These are phyloP conservation scores for Brachylomia viminalis DNA, from an alignment of 2,888 invertebrate genomes.

Conservation along the genomic window DNA sequence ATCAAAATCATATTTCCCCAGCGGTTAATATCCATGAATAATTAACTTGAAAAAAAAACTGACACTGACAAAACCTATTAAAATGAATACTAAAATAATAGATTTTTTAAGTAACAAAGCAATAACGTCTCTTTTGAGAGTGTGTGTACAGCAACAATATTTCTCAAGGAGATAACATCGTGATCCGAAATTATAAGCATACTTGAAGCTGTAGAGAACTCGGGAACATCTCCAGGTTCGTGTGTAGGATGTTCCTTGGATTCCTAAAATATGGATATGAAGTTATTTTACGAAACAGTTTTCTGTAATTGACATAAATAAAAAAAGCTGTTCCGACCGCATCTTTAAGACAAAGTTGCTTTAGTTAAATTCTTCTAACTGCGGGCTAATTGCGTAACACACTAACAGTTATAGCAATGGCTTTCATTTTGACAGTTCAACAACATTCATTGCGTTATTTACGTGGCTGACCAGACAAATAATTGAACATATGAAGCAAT, in stretches of 20 bases:
- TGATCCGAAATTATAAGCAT: conserved; percentile 78
- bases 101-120: conserved; percentile 34
- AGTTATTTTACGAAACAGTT: not conserved
- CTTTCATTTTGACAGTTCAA: not conserved
- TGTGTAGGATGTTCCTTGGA: conserved; percentile 73
- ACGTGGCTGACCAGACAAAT: not conserved
- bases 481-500: not conserved
- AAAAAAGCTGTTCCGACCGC: not conserved
- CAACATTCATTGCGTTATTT: not conserved
- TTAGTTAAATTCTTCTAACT: not conserved
- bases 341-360: not conserved
- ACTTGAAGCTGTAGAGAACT: conserved; percentile 77
- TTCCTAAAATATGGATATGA: conserved; percentile 48
- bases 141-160: conserved; percentile 69
- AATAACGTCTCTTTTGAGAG: conserved; percentile 46
- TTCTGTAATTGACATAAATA: not conserved
- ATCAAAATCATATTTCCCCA: not conserved
- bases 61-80: not conserved
- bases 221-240: conserved; percentile 72
- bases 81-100: no score
- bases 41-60: not conserved
- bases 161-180: conserved; percentile 75
- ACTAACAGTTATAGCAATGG: not conserved
- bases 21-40: no score
- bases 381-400: not conserved